These are phyloP conservation scores for Odontomyia ornata DNA, from an alignment of 2,888 invertebrate genomes.

Conservation along the genomic window DNA sequence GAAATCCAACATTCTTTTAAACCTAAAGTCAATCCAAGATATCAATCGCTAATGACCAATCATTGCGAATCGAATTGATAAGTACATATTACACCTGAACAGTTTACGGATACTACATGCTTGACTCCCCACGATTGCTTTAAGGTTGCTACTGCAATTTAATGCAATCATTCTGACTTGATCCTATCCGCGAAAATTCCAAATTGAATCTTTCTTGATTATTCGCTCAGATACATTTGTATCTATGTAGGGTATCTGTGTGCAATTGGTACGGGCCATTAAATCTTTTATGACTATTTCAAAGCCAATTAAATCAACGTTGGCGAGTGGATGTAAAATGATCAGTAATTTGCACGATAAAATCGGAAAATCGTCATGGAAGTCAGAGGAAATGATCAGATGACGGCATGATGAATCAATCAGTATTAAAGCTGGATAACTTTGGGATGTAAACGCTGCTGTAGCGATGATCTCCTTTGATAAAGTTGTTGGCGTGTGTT, in stretches of 20 bases:
- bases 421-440: neutral
- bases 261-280: constrained; percentile 6
- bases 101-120: neutral
- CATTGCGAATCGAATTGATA: neutral
- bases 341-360: constrained; percentile 36
- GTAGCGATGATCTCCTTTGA: constrained; percentile 8
- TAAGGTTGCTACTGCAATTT: neutral
- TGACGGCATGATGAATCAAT: constrained; percentile 13
- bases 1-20: no score
- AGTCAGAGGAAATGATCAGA: constrained; percentile 13
- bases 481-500: constrained; percentile 20
- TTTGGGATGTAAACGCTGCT: no score
- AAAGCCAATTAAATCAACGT: constrained; percentile 29
- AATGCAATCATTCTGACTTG: neutral
- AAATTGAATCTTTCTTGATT: neutral
- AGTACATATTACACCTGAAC: neutral
- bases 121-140: neutral
- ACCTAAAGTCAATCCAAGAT: neutral
- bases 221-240: neutral
- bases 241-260: constrained; percentile 9
- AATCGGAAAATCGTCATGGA: constrained; percentile 24
- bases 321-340: constrained; percentile 28
- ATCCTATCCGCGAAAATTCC: neutral
- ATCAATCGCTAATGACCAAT: neutral
- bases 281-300: constrained; percentile 2